Evolutionary conservation across 2,797 vertebrate species (phyloP).

Genomic region (Phrynocephalus guinanensis): DNA sequence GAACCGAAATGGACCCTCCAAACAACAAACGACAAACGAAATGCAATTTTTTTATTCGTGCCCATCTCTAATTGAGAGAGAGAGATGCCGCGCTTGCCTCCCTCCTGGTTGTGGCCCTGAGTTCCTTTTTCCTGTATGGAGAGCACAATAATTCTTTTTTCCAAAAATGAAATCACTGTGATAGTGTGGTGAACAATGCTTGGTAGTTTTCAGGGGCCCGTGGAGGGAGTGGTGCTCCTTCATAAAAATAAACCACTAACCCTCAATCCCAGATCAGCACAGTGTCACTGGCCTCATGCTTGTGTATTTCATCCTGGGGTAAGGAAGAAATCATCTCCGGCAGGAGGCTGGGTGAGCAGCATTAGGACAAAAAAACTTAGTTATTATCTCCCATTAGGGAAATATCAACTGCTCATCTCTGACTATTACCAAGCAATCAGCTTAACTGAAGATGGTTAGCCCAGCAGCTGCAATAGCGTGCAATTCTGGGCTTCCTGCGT

Average conservation of each 20-base stretch:
- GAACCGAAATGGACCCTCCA: too few relatives aligned
- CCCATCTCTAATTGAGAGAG: too few relatives aligned
- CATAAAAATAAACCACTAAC: not conserved
- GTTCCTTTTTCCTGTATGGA: too few relatives aligned
- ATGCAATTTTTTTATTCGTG: too few relatives aligned
- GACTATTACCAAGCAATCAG: constrained; percentile 18
- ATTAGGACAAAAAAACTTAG: not conserved
- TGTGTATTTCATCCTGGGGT: not conserved
- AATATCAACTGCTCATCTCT: constrained; percentile 14
- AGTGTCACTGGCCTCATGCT: not conserved
- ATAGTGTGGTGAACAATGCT: too few relatives aligned
- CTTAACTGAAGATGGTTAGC: constrained; percentile 11
- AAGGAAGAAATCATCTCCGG: constrained; percentile 4
- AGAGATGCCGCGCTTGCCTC: too few relatives aligned
- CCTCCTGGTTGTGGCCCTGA: too few relatives aligned
- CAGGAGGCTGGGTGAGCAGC: not conserved
- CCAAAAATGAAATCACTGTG: too few relatives aligned
- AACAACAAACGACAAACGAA: too few relatives aligned
- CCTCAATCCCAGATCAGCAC: not conserved
- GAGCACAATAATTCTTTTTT: too few relatives aligned
- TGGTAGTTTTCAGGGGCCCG: too few relatives aligned
- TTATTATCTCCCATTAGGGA: constrained; percentile 12
- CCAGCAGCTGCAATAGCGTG: not conserved
- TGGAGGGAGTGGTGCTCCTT: not conserved
- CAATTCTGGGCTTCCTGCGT: not conserved